Evolutionary conservation across 2,888 invertebrate species (phyloP).

Genomic region (Drosophila hamatofila): DNA sequence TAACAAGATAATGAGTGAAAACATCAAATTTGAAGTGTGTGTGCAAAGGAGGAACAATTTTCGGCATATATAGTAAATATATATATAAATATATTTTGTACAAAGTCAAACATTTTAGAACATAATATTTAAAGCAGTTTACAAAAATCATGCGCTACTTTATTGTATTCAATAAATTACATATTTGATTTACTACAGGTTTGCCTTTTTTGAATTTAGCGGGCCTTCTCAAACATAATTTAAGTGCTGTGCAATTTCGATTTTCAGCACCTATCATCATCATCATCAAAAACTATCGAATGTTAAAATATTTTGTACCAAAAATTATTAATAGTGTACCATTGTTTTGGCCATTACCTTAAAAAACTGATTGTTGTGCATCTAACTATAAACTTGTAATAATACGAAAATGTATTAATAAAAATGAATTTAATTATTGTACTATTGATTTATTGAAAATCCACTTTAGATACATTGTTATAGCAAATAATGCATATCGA

Average conservation of each 20-base stretch:
- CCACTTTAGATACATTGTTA: background rate
- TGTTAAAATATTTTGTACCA: background rate
- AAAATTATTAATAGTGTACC: background rate
- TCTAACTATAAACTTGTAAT: background rate
- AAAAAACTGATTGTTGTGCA: background rate
- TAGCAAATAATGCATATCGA: background rate
- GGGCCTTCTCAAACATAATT: background rate
- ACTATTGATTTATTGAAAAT: background rate
- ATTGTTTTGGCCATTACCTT: background rate
- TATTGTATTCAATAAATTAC: slow-evolving; percentile 75
- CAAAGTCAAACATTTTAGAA: slow-evolving; percentile 77
- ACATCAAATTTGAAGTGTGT: slow-evolving; percentile 55
- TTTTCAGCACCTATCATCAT: background rate
- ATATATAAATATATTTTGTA: slow-evolving; percentile 74
- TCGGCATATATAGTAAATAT: slow-evolving; percentile 73
- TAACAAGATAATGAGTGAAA: slow-evolving; percentile 68
- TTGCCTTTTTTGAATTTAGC: slow-evolving; percentile 27
- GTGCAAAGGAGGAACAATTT: slow-evolving; percentile 77
- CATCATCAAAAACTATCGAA: slow-evolving; percentile 9
- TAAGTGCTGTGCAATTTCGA: background rate
- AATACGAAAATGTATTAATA: background rate
- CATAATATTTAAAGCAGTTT: slow-evolving; percentile 68
- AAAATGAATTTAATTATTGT: background rate
- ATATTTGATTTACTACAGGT: slow-evolving; percentile 47
- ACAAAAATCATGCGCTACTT: slow-evolving; percentile 75